phyloP scores from a whole-genome alignment of 2,797 vertebrate species.

The Lagorchestes hirsutus region DNA sequence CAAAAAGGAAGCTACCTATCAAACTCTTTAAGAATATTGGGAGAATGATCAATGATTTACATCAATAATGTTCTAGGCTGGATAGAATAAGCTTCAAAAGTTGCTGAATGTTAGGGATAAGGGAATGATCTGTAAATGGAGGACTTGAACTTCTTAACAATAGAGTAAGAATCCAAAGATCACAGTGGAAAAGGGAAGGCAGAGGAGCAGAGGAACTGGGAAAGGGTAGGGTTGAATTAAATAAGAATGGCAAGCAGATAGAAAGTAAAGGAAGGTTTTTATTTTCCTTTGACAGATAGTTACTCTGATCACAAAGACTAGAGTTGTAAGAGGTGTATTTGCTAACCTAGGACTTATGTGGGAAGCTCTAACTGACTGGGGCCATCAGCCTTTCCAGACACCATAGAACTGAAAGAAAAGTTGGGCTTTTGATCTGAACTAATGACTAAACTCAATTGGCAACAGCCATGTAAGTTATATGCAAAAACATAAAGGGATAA shows the following conservation, averaged over 20 bases:
- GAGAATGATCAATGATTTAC: no score
- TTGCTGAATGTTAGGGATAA: not conserved
- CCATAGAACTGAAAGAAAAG: no score
- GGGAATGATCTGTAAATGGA: not conserved
- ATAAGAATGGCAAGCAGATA: not conserved
- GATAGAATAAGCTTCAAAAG: not conserved
- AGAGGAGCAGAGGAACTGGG: not conserved
- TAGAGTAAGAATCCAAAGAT: not conserved
- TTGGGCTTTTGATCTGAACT: no score
- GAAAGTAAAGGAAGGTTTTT: not conserved
- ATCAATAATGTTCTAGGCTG: no score
- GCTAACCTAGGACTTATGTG: no score
- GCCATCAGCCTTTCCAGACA: no score
- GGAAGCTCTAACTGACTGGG: no score
- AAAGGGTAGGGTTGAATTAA: not conserved
- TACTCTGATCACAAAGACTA: not conserved
- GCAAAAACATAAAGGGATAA: no score
- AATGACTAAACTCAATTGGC: no score
- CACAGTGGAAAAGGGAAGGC: not conserved
- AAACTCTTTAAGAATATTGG: no score
- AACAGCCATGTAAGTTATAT: no score
- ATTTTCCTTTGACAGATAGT: not conserved
- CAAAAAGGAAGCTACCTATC: no score
- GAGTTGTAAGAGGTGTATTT: not conserved
- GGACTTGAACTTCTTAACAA: not conserved